Conservation (phyloP, 1,140 invertebrate genomes). For the Scylla paramamosain region DNA sequence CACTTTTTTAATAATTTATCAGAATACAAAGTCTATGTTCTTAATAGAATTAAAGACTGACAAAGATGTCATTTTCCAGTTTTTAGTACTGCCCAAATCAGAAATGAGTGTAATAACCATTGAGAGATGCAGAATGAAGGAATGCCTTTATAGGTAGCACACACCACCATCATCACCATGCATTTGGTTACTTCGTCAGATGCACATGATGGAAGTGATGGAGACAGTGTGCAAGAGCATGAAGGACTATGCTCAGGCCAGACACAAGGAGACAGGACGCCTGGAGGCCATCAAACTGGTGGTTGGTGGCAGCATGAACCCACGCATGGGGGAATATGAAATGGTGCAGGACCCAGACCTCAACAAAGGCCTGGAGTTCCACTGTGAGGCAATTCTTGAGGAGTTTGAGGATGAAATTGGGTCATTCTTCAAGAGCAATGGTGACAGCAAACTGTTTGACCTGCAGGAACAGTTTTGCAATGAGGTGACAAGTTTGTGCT, state of each 20-base stretch:
- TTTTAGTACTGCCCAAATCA: no score
- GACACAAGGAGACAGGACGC: conserved; percentile 79
- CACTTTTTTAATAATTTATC: no score
- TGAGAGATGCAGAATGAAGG: no score
- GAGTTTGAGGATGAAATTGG: conserved; percentile 76
- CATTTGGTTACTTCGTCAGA: conserved; percentile 78
- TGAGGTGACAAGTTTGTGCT: conserved; percentile 64
- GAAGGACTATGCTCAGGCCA: conserved; percentile 80
- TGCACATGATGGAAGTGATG: conserved; percentile 81
- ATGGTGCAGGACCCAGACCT: conserved; percentile 79
- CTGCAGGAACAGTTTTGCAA: conserved; percentile 69
- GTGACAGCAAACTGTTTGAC: conserved; percentile 49
- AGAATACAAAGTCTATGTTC: no score
- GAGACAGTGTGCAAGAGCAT: conserved; percentile 81
- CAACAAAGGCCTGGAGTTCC: conserved; percentile 79
- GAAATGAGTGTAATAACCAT: no score
- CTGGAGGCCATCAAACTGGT: conserved; percentile 79
- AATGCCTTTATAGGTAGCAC: no score
- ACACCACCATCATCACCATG: no score
- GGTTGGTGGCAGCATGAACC: conserved; percentile 79
- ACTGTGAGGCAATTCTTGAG: conserved; percentile 76
- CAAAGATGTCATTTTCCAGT: no score
- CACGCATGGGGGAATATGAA: conserved; percentile 79
- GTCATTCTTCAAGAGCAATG: conserved; percentile 55
- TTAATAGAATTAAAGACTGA: no score